phyloP scores from a whole-genome alignment of 2,888 invertebrate species.

The Hecatera dysodea region DNA sequence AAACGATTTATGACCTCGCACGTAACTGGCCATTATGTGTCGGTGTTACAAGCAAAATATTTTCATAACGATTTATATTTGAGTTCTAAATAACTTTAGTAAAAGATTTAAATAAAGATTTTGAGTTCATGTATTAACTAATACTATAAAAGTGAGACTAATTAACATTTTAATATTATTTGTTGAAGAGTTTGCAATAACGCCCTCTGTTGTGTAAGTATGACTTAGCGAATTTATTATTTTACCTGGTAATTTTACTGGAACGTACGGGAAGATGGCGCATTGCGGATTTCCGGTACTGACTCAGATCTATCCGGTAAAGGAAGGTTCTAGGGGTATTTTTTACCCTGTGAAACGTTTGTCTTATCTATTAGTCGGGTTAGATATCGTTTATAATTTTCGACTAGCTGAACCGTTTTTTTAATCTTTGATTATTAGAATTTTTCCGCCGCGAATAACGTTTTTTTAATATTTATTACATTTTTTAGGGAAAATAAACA shows the following conservation, averaged over 20 bases:
- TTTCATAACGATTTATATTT: not conserved
- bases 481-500: no score
- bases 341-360: no score
- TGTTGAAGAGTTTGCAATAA: not conserved
- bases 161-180: not conserved
- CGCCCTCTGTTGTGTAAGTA: conserved; percentile 35
- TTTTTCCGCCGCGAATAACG: no score
- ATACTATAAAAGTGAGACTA: not conserved
- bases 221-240: conserved; percentile 15
- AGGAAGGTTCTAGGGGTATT: no score
- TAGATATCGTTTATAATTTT: no score
- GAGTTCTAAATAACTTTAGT: not conserved
- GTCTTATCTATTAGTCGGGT: no score
- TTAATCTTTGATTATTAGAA: no score
- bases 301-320: no score
- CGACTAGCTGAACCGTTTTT: no score
- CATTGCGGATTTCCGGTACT: not conserved
- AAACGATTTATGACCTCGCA: not conserved
- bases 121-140: not conserved
- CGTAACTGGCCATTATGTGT: not conserved
- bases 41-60: conserved; percentile 38
- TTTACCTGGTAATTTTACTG: not conserved
- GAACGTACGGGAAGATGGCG: not conserved
- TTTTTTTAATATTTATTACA: no score
- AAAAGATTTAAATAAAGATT: not conserved